Conservation (phyloP, 1,140 invertebrate species). For the Cotesia chilonis region DNA sequence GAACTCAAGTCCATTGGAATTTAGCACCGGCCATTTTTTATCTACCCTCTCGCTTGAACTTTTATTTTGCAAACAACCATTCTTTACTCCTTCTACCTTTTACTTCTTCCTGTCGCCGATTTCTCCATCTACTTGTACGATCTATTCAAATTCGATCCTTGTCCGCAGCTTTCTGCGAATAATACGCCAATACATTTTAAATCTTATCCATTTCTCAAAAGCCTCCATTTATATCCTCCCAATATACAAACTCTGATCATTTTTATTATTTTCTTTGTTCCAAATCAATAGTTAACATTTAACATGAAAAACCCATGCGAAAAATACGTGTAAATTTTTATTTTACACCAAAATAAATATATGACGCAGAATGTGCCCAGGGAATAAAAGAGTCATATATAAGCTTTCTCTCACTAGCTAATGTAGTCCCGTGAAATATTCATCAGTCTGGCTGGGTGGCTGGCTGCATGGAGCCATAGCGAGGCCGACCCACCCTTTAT, state of each 20-base stretch:
- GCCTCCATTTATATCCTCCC: background rate
- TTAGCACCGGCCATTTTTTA: constrained; percentile 34
- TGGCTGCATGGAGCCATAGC: constrained; percentile 52
- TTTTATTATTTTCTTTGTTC: background rate
- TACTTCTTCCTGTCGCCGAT: constrained; percentile 5
- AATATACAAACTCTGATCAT: background rate
- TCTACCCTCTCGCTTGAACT: background rate
- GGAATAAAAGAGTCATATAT: constrained; percentile 57
- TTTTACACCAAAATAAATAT: background rate
- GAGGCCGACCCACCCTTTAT: constrained; percentile 60
- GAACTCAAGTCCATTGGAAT: constrained; percentile 45
- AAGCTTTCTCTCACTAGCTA: constrained; percentile 57
- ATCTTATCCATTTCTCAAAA: background rate
- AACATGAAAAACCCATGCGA: background rate
- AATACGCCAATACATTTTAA: background rate
- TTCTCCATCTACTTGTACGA: background rate
- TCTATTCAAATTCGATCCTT: constrained; percentile 53
- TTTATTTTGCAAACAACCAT: constrained; percentile 10
- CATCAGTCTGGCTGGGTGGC: constrained; percentile 57
- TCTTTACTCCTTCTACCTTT: background rate
- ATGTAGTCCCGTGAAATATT: constrained; percentile 64
- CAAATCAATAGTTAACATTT: too few species aligned
- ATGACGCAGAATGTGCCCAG: constrained; percentile 5
- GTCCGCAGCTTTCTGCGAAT: constrained; percentile 41
- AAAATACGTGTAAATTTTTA: constrained; percentile 4